phyloP scores from a whole-genome alignment of 2,888 invertebrate genomes.

The Pyrochroa serraticornis region DNA sequence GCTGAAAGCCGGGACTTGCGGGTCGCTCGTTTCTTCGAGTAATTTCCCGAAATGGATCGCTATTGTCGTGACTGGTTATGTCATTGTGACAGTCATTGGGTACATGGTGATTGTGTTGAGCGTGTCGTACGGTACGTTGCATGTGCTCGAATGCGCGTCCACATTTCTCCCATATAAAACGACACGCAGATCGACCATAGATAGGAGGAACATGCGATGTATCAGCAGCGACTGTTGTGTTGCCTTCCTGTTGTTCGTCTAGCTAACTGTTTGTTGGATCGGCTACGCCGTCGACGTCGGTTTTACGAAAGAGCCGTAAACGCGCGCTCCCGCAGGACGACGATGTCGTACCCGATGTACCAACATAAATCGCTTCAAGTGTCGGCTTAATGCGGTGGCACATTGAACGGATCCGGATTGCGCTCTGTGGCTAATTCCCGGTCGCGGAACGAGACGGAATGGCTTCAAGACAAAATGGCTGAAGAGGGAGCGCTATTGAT shows the following conservation, averaged over 20 bases:
- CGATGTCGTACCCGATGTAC: not conserved
- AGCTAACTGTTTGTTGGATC: constrained; percentile 2
- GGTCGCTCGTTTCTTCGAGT: no score
- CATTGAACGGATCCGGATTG: constrained; percentile 28
- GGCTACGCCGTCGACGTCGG: not conserved
- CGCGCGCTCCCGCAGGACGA: not conserved
- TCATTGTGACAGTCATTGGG: constrained; percentile 34
- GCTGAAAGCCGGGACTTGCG: no score
- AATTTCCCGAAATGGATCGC: constrained; percentile 2
- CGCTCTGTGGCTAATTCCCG: constrained; percentile 48
- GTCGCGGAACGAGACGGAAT: constrained; percentile 42
- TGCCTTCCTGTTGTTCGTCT: constrained; percentile 13
- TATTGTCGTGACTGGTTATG: constrained; percentile 38
- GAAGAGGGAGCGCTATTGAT: constrained; percentile 57
- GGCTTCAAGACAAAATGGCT: constrained; percentile 60
- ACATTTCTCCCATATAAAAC: constrained; percentile 41
- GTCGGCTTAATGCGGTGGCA: constrained; percentile 1
- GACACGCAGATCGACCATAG: constrained; percentile 37
- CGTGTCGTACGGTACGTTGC: constrained; percentile 46
- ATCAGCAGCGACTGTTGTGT: not conserved
- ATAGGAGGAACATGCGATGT: constrained; percentile 32
- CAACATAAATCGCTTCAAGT: constrained; percentile 1
- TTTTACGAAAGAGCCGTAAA: not conserved
- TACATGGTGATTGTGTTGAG: constrained; percentile 39
- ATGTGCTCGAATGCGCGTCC: constrained; percentile 43